These are phyloP conservation scores for Furcula furcula DNA, from an alignment of 2,888 invertebrate species.

Conservation along the genomic window DNA sequence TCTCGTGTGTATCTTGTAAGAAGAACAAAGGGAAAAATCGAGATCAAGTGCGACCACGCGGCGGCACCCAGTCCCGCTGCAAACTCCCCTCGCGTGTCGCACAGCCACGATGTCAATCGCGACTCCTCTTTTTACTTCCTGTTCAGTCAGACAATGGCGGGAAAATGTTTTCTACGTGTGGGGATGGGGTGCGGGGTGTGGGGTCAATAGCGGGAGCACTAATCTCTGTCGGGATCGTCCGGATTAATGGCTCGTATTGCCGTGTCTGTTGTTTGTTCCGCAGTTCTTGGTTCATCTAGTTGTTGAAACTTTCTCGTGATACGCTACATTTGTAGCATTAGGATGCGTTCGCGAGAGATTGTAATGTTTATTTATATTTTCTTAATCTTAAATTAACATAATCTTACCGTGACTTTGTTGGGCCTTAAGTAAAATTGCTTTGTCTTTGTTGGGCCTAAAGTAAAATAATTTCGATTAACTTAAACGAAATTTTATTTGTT, in stretches of 20 bases:
- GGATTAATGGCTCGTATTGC: conserved; percentile 77
- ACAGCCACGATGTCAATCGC: conserved; percentile 68
- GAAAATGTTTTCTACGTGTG: conserved; percentile 72
- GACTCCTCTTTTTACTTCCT: conserved; percentile 65
- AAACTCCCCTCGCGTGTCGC: conserved; percentile 18
- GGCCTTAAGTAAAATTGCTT: no score
- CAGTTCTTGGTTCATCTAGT: conserved; percentile 58
- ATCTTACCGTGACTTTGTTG: no score
- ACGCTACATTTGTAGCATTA: conserved; percentile 39
- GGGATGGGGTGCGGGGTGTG: conserved; percentile 52
- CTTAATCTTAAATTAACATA: no score
- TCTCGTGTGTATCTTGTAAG: conserved; percentile 45
- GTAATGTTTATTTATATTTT: conserved; percentile 2
- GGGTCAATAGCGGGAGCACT: conserved; percentile 70
- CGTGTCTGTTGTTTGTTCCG: conserved; percentile 70
- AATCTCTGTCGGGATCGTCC: conserved; percentile 75
- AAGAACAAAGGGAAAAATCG: conserved; percentile 54
- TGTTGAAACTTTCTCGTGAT: conserved; percentile 59
- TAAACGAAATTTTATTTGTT: no score
- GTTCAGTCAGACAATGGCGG: conserved; percentile 70
- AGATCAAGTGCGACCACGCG: conserved; percentile 26
- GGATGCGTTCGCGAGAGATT: conserved; percentile 18
- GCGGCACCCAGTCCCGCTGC: conserved; percentile 11
- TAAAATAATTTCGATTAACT: no score
- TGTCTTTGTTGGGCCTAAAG: no score